Percentiles rank a stretch among this genome's conserved stretches.
These are phyloP conservation scores for Zaprionus bogoriensis DNA, from an alignment of 2,888 invertebrate species.

Conservation along the genomic window DNA sequence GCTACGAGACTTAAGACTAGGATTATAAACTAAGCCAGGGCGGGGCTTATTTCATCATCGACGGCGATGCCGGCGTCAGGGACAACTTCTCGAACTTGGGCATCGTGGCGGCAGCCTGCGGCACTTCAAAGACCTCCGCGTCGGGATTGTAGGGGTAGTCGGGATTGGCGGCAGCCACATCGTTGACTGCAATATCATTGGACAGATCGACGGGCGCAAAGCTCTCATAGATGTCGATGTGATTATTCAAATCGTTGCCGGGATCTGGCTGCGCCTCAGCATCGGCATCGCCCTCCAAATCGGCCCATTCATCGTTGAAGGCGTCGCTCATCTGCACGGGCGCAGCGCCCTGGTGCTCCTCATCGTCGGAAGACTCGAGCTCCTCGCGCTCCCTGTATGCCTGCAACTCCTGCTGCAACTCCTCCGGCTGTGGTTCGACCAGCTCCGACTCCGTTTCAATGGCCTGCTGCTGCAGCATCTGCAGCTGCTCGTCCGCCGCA, in stretches of 20 bases:
- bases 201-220: conserved; percentile 80
- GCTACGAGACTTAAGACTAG: conserved; percentile 52
- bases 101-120: conserved; percentile 37
- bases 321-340: conserved; percentile 67
- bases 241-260: conserved; percentile 74
- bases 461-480: no score
- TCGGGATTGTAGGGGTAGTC: conserved; percentile 81
- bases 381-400: conserved; percentile 72
- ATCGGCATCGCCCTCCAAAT: conserved; percentile 32
- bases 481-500: conserved; percentile 49
- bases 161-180: conserved; percentile 78
- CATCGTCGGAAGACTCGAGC: conserved; percentile 77
- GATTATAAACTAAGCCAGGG: not conserved
- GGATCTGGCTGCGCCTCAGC: conserved; percentile 44
- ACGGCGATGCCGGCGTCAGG: conserved; percentile 34
- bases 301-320: conserved; percentile 79
- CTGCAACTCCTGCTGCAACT: conserved; percentile 11
- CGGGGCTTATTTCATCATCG: conserved; percentile 22
- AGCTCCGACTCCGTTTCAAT: conserved; percentile 48
- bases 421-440: conserved; percentile 11
- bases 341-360: conserved; percentile 54
- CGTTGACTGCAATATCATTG: conserved; percentile 82
- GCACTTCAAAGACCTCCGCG: conserved; percentile 79
- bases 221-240: conserved; percentile 78
- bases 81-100: conserved; percentile 77